These are phyloP conservation scores for Pristionchus pacificus DNA, from an alignment of 1,140 invertebrate genomes.

Conservation along the genomic window DNA sequence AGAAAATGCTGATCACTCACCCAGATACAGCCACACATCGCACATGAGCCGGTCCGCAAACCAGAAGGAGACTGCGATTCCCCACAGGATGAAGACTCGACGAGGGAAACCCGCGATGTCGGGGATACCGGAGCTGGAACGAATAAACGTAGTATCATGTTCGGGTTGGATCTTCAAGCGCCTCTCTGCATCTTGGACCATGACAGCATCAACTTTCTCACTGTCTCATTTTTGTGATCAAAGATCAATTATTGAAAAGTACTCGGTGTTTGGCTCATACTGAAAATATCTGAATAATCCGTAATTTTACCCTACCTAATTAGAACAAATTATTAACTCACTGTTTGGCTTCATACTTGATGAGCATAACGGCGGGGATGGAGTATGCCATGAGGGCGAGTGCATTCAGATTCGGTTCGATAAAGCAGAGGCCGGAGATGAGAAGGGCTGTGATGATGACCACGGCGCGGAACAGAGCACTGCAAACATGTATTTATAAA, in stretches of 20 bases:
- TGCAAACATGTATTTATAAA: slow-evolving; percentile 27
- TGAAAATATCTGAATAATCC: slow-evolving; percentile 8
- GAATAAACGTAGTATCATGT: not conserved
- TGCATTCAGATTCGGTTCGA: slow-evolving; percentile 54
- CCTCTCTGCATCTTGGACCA: too few species aligned
- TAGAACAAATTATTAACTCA: slow-evolving; percentile 1
- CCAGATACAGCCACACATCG: slow-evolving; percentile 52
- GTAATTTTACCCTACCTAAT: slow-evolving; percentile 7
- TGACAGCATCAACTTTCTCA: too few species aligned
- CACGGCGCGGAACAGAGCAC: slow-evolving; percentile 39
- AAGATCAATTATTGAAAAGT: too few species aligned
- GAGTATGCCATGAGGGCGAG: slow-evolving; percentile 51
- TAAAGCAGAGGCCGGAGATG: slow-evolving; percentile 47
- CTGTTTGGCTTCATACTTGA: slow-evolving; percentile 49
- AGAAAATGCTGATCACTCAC: slow-evolving; percentile 20
- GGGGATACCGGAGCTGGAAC: slow-evolving; percentile 45
- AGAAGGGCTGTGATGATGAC: slow-evolving; percentile 36
- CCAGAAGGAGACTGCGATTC: slow-evolving; percentile 45
- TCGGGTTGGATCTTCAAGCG: too few species aligned
- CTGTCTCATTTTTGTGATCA: too few species aligned
- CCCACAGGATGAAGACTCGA: slow-evolving; percentile 47
- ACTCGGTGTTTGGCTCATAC: not conserved
- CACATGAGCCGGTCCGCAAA: slow-evolving; percentile 49
- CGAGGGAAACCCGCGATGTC: slow-evolving; percentile 41
- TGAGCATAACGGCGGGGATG: slow-evolving; percentile 43